phyloP scores from a whole-genome alignment of 1,140 invertebrate species.

The Drosophila nikananu region DNA sequence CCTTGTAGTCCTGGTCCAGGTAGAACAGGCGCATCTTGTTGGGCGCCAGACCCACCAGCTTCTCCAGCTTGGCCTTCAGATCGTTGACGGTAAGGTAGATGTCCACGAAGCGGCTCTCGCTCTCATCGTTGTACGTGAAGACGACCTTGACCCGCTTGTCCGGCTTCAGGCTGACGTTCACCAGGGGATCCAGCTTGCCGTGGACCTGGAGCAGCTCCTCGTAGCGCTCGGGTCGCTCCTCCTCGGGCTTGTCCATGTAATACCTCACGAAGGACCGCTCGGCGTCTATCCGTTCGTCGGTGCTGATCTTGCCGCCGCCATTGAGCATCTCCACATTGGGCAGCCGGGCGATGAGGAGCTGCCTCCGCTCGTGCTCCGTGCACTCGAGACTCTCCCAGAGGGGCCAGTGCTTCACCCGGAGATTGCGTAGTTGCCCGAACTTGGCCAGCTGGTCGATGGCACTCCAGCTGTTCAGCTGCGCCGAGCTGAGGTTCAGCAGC shows the following conservation, averaged over 20 bases:
- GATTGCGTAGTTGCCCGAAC: slow-evolving; percentile 93
- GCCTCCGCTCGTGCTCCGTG: slow-evolving; percentile 94
- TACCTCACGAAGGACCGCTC: slow-evolving; percentile 96
- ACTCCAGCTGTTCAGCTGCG: slow-evolving; percentile 93
- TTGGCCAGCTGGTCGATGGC: slow-evolving; percentile 93
- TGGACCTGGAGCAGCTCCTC: slow-evolving; percentile 92
- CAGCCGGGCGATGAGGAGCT: slow-evolving; percentile 94
- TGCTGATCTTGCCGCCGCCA: slow-evolving; percentile 93
- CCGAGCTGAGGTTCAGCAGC: slow-evolving; percentile 94
- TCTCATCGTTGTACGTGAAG: slow-evolving; percentile 91
- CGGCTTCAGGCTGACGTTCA: slow-evolving; percentile 93
- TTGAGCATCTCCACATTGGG: slow-evolving; percentile 94
- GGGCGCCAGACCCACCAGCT: slow-evolving; percentile 91
- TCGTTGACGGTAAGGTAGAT: slow-evolving; percentile 92
- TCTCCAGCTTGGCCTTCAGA: slow-evolving; percentile 92
- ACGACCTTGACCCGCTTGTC: slow-evolving; percentile 94
- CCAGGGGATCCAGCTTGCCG: slow-evolving; percentile 94
- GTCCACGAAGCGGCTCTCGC: slow-evolving; percentile 91
- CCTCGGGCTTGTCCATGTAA: slow-evolving; percentile 94
- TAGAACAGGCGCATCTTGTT: slow-evolving; percentile 95
- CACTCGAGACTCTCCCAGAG: slow-evolving; percentile 91
- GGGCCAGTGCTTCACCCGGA: slow-evolving; percentile 91
- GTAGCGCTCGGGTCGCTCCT: slow-evolving; percentile 92
- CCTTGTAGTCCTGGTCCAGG: slow-evolving; percentile 90
- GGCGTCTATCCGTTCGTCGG: slow-evolving; percentile 95